Conservation (phyloP, 2,797 vertebrate species). For the Acanthornis magna region DNA sequence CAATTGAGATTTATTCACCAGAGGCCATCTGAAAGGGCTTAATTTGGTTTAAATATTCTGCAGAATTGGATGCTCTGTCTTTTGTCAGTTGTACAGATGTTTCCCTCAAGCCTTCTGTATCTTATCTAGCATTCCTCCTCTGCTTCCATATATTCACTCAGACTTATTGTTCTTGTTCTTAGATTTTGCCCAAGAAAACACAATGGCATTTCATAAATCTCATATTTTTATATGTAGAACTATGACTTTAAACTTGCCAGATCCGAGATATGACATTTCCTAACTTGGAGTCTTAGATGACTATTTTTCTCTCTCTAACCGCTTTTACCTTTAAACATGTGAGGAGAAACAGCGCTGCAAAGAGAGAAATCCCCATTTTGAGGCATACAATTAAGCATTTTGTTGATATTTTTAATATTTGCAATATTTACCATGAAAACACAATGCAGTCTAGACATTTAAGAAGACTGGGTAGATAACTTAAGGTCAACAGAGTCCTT, state of each 20-base stretch:
- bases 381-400: background rate
- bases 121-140: background rate
- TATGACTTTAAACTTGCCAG: background rate
- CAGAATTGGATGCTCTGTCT: background rate
- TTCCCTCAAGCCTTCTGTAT: background rate
- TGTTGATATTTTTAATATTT: background rate
- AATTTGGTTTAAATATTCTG: background rate
- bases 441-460: background rate
- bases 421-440: background rate
- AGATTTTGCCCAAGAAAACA: background rate
- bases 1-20: background rate
- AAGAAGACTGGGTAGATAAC: background rate
- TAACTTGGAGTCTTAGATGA: background rate
- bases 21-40: background rate
- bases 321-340: background rate
- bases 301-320: background rate
- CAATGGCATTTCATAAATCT: background rate
- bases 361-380: background rate
- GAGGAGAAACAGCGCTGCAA: background rate
- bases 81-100: background rate
- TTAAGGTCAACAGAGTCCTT: background rate
- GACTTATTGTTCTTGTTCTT: background rate
- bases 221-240: background rate
- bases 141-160: background rate
- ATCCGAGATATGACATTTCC: background rate